These are phyloP conservation scores for Ophiodon elongatus DNA, from an alignment of 2,113 vertebrate genomes.

Conservation along the genomic window DNA sequence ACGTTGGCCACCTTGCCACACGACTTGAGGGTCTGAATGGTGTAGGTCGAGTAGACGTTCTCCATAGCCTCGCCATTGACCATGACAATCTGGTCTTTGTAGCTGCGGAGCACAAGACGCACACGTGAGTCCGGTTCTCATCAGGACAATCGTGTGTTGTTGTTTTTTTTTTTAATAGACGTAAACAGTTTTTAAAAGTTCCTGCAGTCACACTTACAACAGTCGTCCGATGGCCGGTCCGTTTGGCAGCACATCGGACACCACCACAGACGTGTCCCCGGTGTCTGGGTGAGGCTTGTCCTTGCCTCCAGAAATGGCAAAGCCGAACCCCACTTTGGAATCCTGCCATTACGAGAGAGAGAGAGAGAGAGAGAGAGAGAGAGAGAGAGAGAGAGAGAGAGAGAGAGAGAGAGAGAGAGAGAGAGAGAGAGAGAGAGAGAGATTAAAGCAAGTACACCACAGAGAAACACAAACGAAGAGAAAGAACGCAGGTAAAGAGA, in stretches of 20 bases:
- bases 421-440: not conserved
- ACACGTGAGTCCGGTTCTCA: not conserved
- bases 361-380: not conserved
- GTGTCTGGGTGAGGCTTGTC: slow-evolving; percentile 84
- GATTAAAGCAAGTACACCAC: not conserved
- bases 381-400: not conserved
- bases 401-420: not conserved
- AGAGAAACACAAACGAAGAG: not conserved
- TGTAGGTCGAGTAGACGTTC: slow-evolving; percentile 86
- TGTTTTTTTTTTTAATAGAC: not conserved
- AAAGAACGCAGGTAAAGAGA: slow-evolving; percentile 22
- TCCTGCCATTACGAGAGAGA: slow-evolving; percentile 82
- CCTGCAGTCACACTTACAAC: slow-evolving; percentile 88
- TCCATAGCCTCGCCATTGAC: slow-evolving; percentile 96
- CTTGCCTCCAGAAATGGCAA: slow-evolving; percentile 91
- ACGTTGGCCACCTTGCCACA: slow-evolving; percentile 89
- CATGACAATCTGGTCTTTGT: slow-evolving; percentile 93
- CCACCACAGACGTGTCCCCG: slow-evolving; percentile 85
- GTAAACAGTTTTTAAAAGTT: not conserved
- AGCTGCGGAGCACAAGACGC: slow-evolving; percentile 77
- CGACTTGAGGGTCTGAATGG: slow-evolving; percentile 92
- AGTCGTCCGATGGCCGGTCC: slow-evolving; percentile 92
- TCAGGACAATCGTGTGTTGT: not conserved
- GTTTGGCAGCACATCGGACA: slow-evolving; percentile 91
- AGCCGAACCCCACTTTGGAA: slow-evolving; percentile 92